Evolutionary conservation across 2,888 invertebrate species (phyloP), one percentile per base, ranked within the genome.

Genomic region (Eupithecia inturbata): DNA sequence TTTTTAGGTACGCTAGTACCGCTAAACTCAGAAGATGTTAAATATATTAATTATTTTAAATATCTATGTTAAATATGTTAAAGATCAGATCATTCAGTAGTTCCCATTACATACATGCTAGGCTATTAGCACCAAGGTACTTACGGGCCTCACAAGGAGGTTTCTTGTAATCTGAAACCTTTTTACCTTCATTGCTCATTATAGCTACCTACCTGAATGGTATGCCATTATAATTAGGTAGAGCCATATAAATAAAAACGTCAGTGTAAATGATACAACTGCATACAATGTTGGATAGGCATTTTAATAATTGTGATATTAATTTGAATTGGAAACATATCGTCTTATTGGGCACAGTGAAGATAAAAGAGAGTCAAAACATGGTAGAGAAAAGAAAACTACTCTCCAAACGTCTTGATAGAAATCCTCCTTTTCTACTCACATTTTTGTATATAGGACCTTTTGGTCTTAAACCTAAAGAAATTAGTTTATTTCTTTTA

Each of bases 301-400:
- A 77, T 78, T 79, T 78, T 77, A 79, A 78, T 74, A 68, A 71
- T 72, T 68, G 66, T 74, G 76, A 77, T 77, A 78, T 76, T 74
- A 76, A 79, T 79, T 76, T 77, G 75, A 75, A 74, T 77, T 71
- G 67, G 71, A 75, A 75, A 74, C 77, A 75, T 75, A 75, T 70
- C 77, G 75, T 75, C 69, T 75, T 78, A 73, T 74, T 70, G 69
- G 75, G 75, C 78, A 73, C 64, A 73, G 72, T 26, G 66, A 64
- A 64, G 26, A 66, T 14, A 39, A 26, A 36, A 36, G 5, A 66
- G 22, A 66, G 66, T 39, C 10, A n/a, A 12, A 0, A 33, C 63
- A 63, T n/a, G 22, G 10, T 22, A 22, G 49, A 10, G 3, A 10
- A 9, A n/a, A 53, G 9, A 36, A 9, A 36, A n/a, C 45, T 45